phyloP scores from a whole-genome alignment of 2,113 vertebrate species.

The Ophthalmolycus amberensis region DNA sequence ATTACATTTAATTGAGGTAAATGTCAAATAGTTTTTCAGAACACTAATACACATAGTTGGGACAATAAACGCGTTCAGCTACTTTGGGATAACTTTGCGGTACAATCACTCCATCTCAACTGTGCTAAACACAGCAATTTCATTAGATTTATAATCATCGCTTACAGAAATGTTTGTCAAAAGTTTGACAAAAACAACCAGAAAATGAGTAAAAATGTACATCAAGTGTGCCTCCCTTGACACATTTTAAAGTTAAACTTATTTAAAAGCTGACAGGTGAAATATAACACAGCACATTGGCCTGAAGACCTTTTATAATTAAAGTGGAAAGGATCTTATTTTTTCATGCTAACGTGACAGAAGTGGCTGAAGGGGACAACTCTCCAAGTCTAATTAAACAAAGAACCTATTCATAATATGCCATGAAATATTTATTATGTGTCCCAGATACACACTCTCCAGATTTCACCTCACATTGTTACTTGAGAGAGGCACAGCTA shows the following conservation, averaged over 20 bases:
- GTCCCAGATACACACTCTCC: conserved; percentile 58
- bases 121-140: background rate
- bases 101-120: background rate
- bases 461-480: conserved; percentile 53
- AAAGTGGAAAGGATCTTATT: conserved; percentile 74
- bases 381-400: conserved; percentile 77
- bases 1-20: conserved; percentile 33
- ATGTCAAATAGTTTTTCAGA: conserved; percentile 11
- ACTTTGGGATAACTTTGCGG: background rate
- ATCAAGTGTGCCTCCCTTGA: conserved; percentile 51
- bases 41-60: background rate
- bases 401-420: conserved; percentile 73
- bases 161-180: conserved; percentile 10
- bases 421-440: conserved; percentile 74
- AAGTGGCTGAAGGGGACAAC: conserved; percentile 76
- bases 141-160: background rate
- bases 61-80: conserved; percentile 3
- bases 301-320: conserved; percentile 83
- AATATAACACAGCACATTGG: conserved; percentile 60
- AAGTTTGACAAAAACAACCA: background rate
- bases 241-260: conserved; percentile 47
- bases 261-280: conserved; percentile 70
- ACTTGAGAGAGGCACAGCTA: conserved; percentile 35
- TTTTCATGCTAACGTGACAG: conserved; percentile 78
- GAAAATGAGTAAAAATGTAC: conserved; percentile 44